These are phyloP conservation scores for Chydorus sphaericus DNA, from an alignment of 2,888 invertebrate genomes.

Conservation along the genomic window DNA sequence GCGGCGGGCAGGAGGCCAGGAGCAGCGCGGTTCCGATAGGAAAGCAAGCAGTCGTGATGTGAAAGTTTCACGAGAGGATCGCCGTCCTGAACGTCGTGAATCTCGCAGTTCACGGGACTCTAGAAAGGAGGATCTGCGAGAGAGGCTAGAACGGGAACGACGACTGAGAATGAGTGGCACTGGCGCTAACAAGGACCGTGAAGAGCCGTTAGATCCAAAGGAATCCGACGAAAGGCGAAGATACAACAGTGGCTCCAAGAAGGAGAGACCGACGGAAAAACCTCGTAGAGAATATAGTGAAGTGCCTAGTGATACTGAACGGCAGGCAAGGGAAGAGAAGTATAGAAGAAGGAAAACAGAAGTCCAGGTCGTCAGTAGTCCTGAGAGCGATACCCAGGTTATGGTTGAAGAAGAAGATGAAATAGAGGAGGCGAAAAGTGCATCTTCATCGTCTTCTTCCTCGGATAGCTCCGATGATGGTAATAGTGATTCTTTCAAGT, in stretches of 20 bases:
- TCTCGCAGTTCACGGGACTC: constrained; percentile 13
- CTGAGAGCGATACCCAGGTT: constrained; percentile 14
- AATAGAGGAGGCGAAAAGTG: constrained; percentile 9
- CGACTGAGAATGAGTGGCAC: neutral
- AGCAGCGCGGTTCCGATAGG: neutral
- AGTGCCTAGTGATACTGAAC: neutral
- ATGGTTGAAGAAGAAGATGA: constrained; percentile 16
- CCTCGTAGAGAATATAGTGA: neutral
- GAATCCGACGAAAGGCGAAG: constrained; percentile 18
- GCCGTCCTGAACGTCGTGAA: no score
- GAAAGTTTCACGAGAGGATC: constrained; percentile 14
- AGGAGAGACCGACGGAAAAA: neutral
- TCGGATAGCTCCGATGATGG: neutral
- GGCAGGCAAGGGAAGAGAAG: constrained; percentile 15
- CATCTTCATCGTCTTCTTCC: neutral
- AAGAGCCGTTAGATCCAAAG: neutral
- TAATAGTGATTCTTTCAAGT: neutral
- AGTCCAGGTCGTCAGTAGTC: constrained; percentile 7
- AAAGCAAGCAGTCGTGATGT: neutral
- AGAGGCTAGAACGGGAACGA: constrained; percentile 10
- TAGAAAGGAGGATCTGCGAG: constrained; percentile 14
- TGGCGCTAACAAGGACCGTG: no score
- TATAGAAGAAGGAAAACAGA: constrained; percentile 16
- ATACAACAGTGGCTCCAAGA: neutral
- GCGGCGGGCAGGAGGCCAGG: no score